phyloP scores from a whole-genome alignment of 2,113 vertebrate genomes.

The Poeciliopsis turrubarensis region DNA sequence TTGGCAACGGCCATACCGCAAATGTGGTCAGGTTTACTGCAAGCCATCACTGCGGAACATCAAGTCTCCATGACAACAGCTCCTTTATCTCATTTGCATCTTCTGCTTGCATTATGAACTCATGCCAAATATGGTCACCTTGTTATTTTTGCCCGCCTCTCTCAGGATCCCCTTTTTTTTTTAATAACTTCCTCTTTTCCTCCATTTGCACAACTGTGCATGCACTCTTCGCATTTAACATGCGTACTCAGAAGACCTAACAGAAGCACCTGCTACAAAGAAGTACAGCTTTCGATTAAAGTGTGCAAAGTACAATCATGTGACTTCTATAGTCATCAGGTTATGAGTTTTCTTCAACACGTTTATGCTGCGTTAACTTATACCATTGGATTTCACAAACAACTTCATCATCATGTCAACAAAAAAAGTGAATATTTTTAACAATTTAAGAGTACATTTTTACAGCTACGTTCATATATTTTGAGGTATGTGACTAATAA shows the following conservation, averaged over 20 bases:
- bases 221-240: constrained; percentile 8
- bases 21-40: constrained; percentile 73
- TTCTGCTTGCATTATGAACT: constrained; percentile 71
- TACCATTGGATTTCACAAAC: neutral
- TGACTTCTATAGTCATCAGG: neutral
- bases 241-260: neutral
- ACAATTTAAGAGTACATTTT: neutral
- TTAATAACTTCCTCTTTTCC: constrained; percentile 61
- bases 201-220: constrained; percentile 51
- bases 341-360: neutral
- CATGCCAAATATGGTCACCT: constrained; percentile 72
- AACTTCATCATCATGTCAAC: neutral
- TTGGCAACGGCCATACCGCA: constrained; percentile 76
- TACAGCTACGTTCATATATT: neutral
- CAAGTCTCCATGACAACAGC: constrained; percentile 77
- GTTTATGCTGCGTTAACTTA: neutral
- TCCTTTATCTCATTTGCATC: constrained; percentile 78
- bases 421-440: neutral
- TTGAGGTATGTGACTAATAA: neutral
- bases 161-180: constrained; percentile 39
- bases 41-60: constrained; percentile 76
- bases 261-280: neutral
- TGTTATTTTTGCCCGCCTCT: constrained; percentile 43
- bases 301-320: neutral
- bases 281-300: constrained; percentile 1